Evolutionary conservation across 2,888 invertebrate genomes (phyloP), one percentile per base, ranked within the genome.

Genomic region (Hirtodrosophila trivittata): DNA sequence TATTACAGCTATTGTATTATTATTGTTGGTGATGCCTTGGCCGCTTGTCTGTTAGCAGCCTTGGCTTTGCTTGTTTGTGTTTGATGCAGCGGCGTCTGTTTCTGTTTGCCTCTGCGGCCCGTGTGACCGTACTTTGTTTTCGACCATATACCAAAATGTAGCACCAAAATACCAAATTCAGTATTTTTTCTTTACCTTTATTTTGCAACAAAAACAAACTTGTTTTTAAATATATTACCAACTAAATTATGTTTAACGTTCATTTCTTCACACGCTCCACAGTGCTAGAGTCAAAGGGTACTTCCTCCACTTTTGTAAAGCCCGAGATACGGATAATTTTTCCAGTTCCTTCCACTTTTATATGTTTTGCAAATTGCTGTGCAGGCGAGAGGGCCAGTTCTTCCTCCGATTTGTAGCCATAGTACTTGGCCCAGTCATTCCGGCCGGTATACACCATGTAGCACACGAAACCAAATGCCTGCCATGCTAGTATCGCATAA

Each of bases 401-500:
- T 63, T 93, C 93, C 41, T 94, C 93, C 5, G 92, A 88, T 88
- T 94, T 94, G 3, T 93, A 89, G 3, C 94, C 94, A 83, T 94
- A 92, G 73, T 92, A 92, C 75, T 93, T 91, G 0, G 94, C 94
- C 94, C 94, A 95, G 87, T 94, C 94, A 3, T 89, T 91, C 83
- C 93, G 94, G 1, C 95, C 95, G 0, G 86, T 89, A 66, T 91
- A 93, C 8, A 92, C 87, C 89, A 91, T 92, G 75, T 94, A 95
- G 13, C 92, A 70, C 2, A 95, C 92, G 12, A 93, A 77, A 7
- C 94, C 95, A 86, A 95, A 93, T 0, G 94, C 94, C 89, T 95
- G 93, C 95, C 95, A 95, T 9, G 94, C 93, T 6, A 94, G n/a
- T 37, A 95, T 52, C 28, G 92, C 93, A 83, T 95, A 95, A 0